Conservation (phyloP, 1,140 invertebrate species). For the Bombus superbus region DNA sequence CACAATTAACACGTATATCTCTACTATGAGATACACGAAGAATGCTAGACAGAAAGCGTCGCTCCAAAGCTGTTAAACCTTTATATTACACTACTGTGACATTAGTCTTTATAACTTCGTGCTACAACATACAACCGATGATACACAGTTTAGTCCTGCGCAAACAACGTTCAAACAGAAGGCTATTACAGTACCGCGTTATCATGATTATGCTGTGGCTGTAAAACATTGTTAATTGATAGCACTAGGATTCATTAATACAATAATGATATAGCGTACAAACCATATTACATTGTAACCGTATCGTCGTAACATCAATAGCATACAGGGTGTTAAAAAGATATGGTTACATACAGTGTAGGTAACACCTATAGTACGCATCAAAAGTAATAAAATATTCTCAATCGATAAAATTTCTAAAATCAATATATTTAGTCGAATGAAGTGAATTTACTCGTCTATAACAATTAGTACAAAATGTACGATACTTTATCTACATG, state of each 20-base stretch:
- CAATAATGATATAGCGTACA: constrained; percentile 42
- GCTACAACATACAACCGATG: neutral
- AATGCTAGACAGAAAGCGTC: constrained; percentile 62
- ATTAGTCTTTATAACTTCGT: neutral
- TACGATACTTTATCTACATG: neutral
- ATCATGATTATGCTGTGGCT: neutral
- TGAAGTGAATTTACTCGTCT: neutral
- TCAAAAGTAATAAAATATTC: neutral
- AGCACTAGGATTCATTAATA: constrained; percentile 41
- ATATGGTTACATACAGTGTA: too few relatives aligned
- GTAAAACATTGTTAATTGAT: constrained; percentile 18
- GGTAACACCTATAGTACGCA: neutral
- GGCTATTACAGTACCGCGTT: neutral
- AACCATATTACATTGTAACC: neutral
- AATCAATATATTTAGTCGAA: neutral
- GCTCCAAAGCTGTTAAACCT: constrained; percentile 64
- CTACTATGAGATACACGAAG: neutral
- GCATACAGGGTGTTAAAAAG: neutral
- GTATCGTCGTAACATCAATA: neutral
- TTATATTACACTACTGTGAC: neutral
- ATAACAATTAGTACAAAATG: neutral
- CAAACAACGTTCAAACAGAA: neutral
- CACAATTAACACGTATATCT: constrained; percentile 50
- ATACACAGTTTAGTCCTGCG: neutral
- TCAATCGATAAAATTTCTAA: too few relatives aligned